These are phyloP conservation scores for Cacoxenus indagator DNA, from an alignment of 2,888 invertebrate species.

Conservation along the genomic window DNA sequence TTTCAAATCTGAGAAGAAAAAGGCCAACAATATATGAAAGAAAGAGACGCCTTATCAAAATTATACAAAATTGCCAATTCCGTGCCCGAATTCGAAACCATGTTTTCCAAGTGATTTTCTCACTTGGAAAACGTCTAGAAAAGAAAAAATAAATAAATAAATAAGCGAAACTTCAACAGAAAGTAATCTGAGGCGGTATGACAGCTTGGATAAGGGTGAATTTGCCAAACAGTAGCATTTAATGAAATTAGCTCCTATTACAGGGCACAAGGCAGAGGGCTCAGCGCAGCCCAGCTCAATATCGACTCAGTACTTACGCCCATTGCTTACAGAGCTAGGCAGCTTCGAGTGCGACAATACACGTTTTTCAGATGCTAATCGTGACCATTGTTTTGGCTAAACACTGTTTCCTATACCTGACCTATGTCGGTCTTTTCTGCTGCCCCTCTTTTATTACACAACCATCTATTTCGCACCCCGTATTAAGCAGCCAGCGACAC, in stretches of 20 bases:
- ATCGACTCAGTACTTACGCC: constrained; percentile 34
- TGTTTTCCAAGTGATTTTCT: constrained; percentile 8
- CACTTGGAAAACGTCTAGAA: constrained; percentile 26
- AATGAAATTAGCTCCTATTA: constrained; percentile 28
- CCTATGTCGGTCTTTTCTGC: constrained; percentile 44
- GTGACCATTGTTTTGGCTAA: constrained; percentile 49
- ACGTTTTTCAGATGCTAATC: constrained; percentile 33
- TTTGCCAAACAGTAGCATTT: constrained; percentile 44
- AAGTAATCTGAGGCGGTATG: constrained; percentile 33
- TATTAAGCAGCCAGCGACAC: no score
- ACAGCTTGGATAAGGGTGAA: constrained; percentile 4
- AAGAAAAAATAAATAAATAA: constrained; percentile 29
- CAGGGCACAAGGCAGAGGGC: not conserved
- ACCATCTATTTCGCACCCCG: constrained; percentile 50
- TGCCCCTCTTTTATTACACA: no score
- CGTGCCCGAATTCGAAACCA: constrained; percentile 49
- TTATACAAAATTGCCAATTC: constrained; percentile 60
- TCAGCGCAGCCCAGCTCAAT: not conserved
- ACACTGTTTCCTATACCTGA: constrained; percentile 56
- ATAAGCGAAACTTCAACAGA: constrained; percentile 36
- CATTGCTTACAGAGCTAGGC: no score
- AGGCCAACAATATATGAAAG: constrained; percentile 24
- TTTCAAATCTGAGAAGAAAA: no score
- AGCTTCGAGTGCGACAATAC: not conserved
- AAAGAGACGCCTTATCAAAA: constrained; percentile 31